These are phyloP conservation scores for Cydia splendana DNA, from an alignment of 1,140 invertebrate genomes.

Conservation along the genomic window DNA sequence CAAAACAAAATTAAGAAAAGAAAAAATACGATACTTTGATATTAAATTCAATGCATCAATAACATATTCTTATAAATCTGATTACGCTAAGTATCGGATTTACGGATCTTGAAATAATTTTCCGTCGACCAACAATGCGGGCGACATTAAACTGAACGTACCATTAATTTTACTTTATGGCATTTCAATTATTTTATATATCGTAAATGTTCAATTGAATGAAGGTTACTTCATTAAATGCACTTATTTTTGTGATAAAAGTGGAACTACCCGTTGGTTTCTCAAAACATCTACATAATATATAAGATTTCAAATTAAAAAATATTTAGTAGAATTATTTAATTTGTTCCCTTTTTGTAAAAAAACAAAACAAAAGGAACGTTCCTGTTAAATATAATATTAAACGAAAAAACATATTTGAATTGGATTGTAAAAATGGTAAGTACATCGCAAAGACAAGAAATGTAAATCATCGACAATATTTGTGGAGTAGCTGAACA, in stretches of 20 bases:
- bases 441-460: too few species aligned
- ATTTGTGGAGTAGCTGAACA: too few species aligned
- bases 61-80: not conserved
- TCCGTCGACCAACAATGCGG: conserved; percentile 51
- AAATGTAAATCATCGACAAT: too few species aligned
- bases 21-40: too few species aligned
- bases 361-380: not conserved
- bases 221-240: conserved; percentile 24
- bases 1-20: too few species aligned
- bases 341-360: not conserved
- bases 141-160: conserved; percentile 54
- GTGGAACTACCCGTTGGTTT: not conserved
- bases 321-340: not conserved
- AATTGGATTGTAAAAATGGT: too few species aligned
- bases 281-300: not conserved
- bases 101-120: conserved; percentile 25
- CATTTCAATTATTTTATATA: conserved; percentile 58
- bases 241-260: conserved; percentile 4
- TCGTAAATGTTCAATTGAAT: conserved; percentile 44
- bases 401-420: not conserved
- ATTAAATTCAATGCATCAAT: not conserved
- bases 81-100: not conserved
- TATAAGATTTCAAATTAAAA: not conserved
- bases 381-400: not conserved
- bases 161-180: conserved; percentile 58